These are phyloP conservation scores for Panopea generosa DNA, from an alignment of 2,888 invertebrate species.

Conservation along the genomic window DNA sequence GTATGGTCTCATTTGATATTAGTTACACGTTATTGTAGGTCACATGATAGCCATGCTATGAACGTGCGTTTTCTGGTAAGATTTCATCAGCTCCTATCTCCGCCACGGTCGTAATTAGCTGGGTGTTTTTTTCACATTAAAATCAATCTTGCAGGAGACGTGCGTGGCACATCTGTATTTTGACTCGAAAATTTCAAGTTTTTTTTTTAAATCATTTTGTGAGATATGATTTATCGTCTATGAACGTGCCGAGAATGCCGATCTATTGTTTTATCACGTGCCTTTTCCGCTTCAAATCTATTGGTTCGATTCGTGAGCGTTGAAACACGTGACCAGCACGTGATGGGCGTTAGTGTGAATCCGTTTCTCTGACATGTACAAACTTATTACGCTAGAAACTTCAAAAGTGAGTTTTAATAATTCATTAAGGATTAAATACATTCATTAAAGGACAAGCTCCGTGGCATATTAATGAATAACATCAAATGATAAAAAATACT, in stretches of 20 bases:
- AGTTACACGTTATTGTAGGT: too few species aligned
- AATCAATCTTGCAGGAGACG: neutral
- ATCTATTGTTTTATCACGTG: constrained; percentile 44
- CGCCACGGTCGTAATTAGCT: too few species aligned
- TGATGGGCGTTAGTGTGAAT: constrained; percentile 32
- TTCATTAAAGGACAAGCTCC: too few species aligned
- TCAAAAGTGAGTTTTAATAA: too few species aligned
- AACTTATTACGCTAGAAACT: neutral
- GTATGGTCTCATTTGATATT: too few species aligned
- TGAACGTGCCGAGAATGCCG: constrained; percentile 53
- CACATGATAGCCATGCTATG: too few species aligned
- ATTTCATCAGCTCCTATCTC: too few species aligned
- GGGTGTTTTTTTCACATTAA: too few species aligned
- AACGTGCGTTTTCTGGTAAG: too few species aligned
- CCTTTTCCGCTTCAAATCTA: constrained; percentile 47
- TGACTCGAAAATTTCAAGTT: neutral
- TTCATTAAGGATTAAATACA: too few species aligned
- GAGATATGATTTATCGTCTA: constrained; percentile 30
- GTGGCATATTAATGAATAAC: too few species aligned
- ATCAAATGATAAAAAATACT: too few species aligned
- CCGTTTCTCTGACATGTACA: neutral
- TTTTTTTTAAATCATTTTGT: constrained; percentile 10
- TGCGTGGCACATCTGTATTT: neutral
- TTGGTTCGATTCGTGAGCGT: constrained; percentile 37
- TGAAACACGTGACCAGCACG: constrained; percentile 51